Percentiles rank a stretch among this genome's conserved stretches.
phyloP scores from a whole-genome alignment of 1,140 invertebrate species.

The Sarcophaga peregrina region DNA sequence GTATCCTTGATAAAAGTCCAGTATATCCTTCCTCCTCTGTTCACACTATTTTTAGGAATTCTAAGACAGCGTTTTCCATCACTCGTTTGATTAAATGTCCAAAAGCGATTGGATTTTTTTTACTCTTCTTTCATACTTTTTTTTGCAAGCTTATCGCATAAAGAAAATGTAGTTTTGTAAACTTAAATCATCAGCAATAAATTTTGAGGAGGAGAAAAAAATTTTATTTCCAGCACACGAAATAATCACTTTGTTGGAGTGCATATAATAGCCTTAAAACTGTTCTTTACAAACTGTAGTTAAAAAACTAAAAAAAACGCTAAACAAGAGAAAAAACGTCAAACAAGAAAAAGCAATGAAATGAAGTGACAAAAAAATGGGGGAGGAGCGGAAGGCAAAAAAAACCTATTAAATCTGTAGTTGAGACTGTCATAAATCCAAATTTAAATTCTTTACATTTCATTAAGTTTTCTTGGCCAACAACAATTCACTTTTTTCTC shows the following conservation, averaged over 20 bases:
- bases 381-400: background rate
- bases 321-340: too few species aligned
- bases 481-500: background rate
- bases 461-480: background rate
- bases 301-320: too few species aligned
- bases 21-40: too few species aligned
- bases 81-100: conserved; percentile 6
- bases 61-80: too few species aligned
- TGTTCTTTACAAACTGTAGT: background rate
- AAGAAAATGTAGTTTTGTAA: background rate
- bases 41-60: too few species aligned
- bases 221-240: background rate
- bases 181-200: background rate
- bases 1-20: too few species aligned
- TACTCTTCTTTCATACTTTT: background rate
- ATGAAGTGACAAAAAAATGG: too few species aligned
- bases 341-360: too few species aligned
- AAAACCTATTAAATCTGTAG: too few species aligned
- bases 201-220: background rate
- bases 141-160: too few species aligned
- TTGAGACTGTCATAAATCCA: conserved; percentile 7
- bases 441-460: conserved; percentile 8
- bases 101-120: background rate
- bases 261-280: conserved; percentile 8
- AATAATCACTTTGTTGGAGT: background rate